Evolutionary conservation across 2,797 vertebrate species (phyloP), one percentile per base, ranked within the genome.

Genomic region (Glyptemys insculpta): DNA sequence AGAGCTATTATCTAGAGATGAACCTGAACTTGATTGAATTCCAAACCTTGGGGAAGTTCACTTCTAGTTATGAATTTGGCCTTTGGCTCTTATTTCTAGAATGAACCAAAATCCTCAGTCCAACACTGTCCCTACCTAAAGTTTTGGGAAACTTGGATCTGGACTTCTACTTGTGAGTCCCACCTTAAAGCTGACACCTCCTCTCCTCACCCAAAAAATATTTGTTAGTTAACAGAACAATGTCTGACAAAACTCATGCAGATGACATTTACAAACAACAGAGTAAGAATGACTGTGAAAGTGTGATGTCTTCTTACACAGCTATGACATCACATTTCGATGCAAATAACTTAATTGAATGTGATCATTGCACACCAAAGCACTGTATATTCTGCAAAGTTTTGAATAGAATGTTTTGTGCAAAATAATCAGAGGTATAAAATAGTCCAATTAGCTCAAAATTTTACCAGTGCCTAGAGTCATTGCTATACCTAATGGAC

Each of bases 321-420:
- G 89, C 92, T 81, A 72, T 83, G 85, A 97, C 14, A 92, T 83
- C 41, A 96, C 50, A 89, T 56, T 44, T 96, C 94, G 52, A 79
- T 79, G 47, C 79, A 93, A 82, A 19, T 91, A 95, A 94, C 87
- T 89, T 25, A 91, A 93, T 96, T 89, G 79, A 91, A 81, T 53
- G 49, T 82, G 97, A 93, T 18, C n/a, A 25, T 2, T 54, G n/a
- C 4, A 19, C 41, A 84, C 68, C 86, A 95, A 94, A 91, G 62
- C 31, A 79, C 21, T 94, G 29, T 54, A 57, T 47, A 53, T 94
- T 89, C 90, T 65, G 1, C 74, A 88, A 93, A 23, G 88, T 74
- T 72, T 81, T 93, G 92, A 97, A 95, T 92, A 93, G 93, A 93
- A 88, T 83, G 87, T 86, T 68, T 4, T 74, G 88, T 91, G 56